Evolutionary conservation across 2,113 vertebrate genomes (phyloP).

Genomic region (Stigmatopora nigra): DNA sequence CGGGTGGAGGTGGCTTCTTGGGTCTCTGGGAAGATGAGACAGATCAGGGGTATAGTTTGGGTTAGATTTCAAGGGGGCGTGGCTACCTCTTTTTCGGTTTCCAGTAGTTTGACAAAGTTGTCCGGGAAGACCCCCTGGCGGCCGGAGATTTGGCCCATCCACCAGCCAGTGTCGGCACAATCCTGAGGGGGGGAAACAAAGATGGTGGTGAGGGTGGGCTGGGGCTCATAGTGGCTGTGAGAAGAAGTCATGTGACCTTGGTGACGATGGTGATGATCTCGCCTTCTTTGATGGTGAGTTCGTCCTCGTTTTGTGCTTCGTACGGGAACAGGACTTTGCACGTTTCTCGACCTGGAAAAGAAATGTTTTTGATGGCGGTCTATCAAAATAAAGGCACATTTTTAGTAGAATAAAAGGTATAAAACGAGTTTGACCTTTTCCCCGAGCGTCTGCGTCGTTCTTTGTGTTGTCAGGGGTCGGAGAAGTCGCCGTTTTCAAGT

Average conservation of each 20-base stretch:
- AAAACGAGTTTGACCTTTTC: constrained; percentile 71
- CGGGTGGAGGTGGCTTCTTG: constrained; percentile 95
- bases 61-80: background rate
- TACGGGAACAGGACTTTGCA: constrained; percentile 97
- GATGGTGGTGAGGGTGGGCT: background rate
- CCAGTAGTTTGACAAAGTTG: constrained; percentile 95
- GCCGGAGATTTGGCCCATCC: constrained; percentile 90
- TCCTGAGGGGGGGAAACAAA: constrained; percentile 69
- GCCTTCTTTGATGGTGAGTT: constrained; percentile 93
- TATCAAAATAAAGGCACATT: no score
- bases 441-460: constrained; percentile 82
- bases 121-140: constrained; percentile 92
- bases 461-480: constrained; percentile 78
- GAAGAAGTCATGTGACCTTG: constrained; percentile 74
- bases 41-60: background rate
- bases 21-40: constrained; percentile 78
- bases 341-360: constrained; percentile 85
- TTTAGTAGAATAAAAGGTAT: background rate
- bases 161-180: constrained; percentile 94
- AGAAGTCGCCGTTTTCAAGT: constrained; percentile 74
- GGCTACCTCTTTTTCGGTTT: constrained; percentile 88
- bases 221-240: no score
- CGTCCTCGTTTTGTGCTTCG: constrained; percentile 93
- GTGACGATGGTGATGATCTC: constrained; percentile 88
- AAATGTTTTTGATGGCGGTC: no score